Conservation (phyloP, 2,888 invertebrate species). For the Spodoptera littoralis region DNA sequence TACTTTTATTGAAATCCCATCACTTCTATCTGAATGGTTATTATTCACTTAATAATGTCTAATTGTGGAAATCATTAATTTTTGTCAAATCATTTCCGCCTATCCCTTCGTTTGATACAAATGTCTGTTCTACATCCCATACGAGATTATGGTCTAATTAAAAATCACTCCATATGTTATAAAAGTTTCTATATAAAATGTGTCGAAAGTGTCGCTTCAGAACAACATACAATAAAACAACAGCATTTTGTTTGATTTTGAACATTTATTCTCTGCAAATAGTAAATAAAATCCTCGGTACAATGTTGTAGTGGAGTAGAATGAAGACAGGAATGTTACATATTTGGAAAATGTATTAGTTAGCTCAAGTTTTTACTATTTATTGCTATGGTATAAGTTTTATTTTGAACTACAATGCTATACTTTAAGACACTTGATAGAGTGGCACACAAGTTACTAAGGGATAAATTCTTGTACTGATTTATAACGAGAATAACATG, state of each 20-base stretch:
- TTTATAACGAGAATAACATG: slow-evolving; percentile 18
- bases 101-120: no score
- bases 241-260: slow-evolving; percentile 42
- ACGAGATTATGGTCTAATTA: no score
- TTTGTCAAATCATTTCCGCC: no score
- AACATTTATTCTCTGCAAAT: slow-evolving; percentile 50
- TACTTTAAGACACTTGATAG: slow-evolving; percentile 31
- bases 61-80: no score
- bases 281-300: slow-evolving; percentile 42
- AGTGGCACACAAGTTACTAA: slow-evolving; percentile 25
- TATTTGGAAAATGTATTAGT: slow-evolving; percentile 36
- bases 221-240: slow-evolving; percentile 15
- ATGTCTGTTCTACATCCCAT: no score
- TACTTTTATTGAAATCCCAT: no score
- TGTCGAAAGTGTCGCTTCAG: no score
- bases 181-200: no score
- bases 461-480: slow-evolving; percentile 16
- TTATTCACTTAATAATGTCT: no score
- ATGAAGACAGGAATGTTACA: slow-evolving; percentile 53
- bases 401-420: slow-evolving; percentile 32
- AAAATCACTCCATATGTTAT: no score
- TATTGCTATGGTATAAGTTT: slow-evolving; percentile 15
- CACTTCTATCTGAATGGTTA: no score
- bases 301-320: slow-evolving; percentile 33
- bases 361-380: slow-evolving; percentile 17